Conservation (phyloP, 2,888 invertebrate species). For the Dryadula phaetusa region DNA sequence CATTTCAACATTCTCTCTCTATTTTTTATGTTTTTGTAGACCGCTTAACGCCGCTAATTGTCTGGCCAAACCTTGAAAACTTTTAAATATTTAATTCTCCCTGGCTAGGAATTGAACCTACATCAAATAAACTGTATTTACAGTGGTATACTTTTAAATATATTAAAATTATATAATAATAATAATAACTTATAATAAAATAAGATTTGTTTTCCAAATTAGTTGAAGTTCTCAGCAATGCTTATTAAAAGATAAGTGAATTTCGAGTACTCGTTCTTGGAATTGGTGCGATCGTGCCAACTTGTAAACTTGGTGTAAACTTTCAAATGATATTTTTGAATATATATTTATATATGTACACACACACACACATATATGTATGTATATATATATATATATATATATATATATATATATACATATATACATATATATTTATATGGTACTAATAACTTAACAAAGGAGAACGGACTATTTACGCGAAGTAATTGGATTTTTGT, state of each 20-base stretch:
- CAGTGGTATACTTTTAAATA: background rate
- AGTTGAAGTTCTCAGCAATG: background rate
- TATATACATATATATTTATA: too few relatives aligned
- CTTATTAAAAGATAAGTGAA: background rate
- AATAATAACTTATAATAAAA: background rate
- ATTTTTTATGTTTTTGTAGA: too few relatives aligned
- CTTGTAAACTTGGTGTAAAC: background rate
- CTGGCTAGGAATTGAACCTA: background rate
- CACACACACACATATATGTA: too few relatives aligned
- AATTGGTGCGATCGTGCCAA: constrained; percentile 8
- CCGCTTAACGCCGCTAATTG: too few relatives aligned
- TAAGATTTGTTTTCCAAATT: background rate
- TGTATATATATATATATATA: too few relatives aligned
- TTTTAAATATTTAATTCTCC: background rate
- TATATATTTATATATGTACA: too few relatives aligned
- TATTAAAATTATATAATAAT: background rate
- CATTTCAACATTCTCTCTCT: too few relatives aligned
- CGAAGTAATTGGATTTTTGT: too few relatives aligned
- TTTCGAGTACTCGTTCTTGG: constrained; percentile 9
- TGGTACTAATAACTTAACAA: too few relatives aligned
- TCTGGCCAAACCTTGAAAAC: too few relatives aligned
- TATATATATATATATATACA: too few relatives aligned
- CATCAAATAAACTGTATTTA: background rate
- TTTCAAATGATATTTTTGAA: constrained; percentile 2
- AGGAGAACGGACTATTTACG: too few relatives aligned